Conservation (phyloP, 2,888 invertebrate genomes). For the Agonopterix heracliana region DNA sequence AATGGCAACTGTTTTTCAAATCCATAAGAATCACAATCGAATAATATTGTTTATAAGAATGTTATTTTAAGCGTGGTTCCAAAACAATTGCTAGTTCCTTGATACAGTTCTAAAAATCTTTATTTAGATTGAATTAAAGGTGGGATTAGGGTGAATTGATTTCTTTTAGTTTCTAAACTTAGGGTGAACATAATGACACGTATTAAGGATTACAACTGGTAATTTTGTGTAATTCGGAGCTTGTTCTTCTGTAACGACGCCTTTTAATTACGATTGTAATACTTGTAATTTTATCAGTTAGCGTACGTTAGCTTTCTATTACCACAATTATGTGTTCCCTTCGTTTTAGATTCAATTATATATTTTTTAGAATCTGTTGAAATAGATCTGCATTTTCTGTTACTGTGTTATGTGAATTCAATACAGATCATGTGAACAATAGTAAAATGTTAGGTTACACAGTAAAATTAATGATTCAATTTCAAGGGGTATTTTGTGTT, state of each 20-base stretch:
- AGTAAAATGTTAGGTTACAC: too few species aligned
- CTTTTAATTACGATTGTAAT: slow-evolving; percentile 48
- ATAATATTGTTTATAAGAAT: too few species aligned
- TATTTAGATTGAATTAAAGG: slow-evolving; percentile 7
- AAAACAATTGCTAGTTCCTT: too few species aligned
- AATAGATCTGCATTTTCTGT: too few species aligned
- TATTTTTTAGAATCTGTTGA: too few species aligned
- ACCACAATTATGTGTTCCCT: slow-evolving; percentile 19
- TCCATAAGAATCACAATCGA: not conserved
- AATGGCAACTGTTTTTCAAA: not conserved
- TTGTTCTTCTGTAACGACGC: slow-evolving; percentile 45
- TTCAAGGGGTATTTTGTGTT: too few species aligned
- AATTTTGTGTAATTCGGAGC: slow-evolving; percentile 53
- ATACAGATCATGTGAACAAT: too few species aligned
- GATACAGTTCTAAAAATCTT: too few species aligned
- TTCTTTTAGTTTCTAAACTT: slow-evolving; percentile 2
- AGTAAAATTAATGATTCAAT: too few species aligned
- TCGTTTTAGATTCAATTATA: too few species aligned
- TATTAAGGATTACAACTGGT: slow-evolving; percentile 35
- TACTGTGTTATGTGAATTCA: too few species aligned
- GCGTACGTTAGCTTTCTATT: slow-evolving; percentile 38
- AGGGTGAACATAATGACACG: slow-evolving; percentile 30
- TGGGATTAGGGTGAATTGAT: not conserved
- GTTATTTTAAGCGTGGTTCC: too few species aligned
- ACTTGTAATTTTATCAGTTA: slow-evolving; percentile 41